Conservation (phyloP, 2,113 vertebrate species). For the Rhinolophus sinicus region DNA sequence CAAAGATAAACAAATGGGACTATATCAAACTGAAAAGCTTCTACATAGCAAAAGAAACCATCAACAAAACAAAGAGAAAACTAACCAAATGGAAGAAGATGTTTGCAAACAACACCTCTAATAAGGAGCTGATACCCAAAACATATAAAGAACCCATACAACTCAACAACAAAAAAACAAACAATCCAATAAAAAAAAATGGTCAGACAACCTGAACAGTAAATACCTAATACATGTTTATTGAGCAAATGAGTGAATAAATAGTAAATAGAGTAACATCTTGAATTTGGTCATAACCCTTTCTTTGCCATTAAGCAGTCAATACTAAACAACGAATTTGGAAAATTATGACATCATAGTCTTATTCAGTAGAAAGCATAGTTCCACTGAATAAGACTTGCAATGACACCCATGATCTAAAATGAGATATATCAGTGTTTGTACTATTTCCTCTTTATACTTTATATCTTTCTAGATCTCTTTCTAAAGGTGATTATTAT, state of each 20-base stretch:
- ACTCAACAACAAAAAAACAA: too few relatives aligned
- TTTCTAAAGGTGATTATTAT: background rate
- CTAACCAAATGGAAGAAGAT: too few relatives aligned
- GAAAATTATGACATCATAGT: background rate
- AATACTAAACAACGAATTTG: background rate
- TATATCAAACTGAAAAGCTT: too few relatives aligned
- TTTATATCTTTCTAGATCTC: background rate
- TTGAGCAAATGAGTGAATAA: background rate
- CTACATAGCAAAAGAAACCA: too few relatives aligned
- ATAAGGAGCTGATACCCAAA: too few relatives aligned
- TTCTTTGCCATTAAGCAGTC: background rate
- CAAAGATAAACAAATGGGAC: too few relatives aligned
- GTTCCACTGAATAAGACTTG: background rate
- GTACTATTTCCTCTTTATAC: background rate
- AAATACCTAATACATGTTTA: background rate
- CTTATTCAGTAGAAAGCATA: background rate
- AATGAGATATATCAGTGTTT: background rate
- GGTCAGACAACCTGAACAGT: background rate
- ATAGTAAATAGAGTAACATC: background rate
- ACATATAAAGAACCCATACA: too few relatives aligned
- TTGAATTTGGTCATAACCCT: background rate
- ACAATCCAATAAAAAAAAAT: too few relatives aligned
- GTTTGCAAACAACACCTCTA: too few relatives aligned
- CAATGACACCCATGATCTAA: background rate
- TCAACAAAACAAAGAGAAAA: too few relatives aligned